Base-by-base conservation (phyloP, 1,140 invertebrate species). In the Pseudachorutes palmiensis region DNA sequence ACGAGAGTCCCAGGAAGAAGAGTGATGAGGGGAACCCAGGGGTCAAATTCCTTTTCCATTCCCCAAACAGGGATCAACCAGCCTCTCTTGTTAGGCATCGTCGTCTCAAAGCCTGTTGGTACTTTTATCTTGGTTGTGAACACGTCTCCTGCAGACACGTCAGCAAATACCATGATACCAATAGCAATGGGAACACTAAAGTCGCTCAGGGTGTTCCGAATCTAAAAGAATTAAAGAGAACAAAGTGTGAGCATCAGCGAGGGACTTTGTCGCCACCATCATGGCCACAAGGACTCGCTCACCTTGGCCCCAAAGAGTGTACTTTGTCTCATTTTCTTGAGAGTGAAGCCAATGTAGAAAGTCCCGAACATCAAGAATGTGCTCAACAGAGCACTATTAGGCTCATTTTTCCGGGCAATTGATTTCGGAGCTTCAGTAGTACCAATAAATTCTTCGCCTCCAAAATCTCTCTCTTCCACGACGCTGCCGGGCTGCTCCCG, bases 101-200 rank as follows among this genome's bases (percentile, higher is more conserved):
- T 61, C 1, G 92, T 93, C 32, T 83, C 83, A 16, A 97, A 78
- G n/a, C 91, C 90, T 73, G 87, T 85, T 0, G 94, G 92, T n/a
- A 97, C 91, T 68, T 87, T 83, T 3, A 98, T 79, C 77, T 93
- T 96, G 78, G 92, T 88, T 0, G 92, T 92, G 75, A 89, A 88
- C 0, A 89, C 88, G 14, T 85, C 81, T 0, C 86, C 82, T 33
- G 49, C 49, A 65, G 88, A 83, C 74, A 85, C 89, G 75, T 94
- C 91, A 12, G 94, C 77, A 0, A 86, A 74, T 5, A 93, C 92
- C 84, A 97, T 97, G 2, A 88, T 78, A 26, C 94, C 81, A 68
- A 98, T 94, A 24, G 93, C 91, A 70, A 97, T 95, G 1, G 94
- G 91, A 9, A 97, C 93, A 22, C 94, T 93, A 79, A 97, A 97